A percentile compares a stretch with the other conserved stretches of the same genome.
These are phyloP conservation scores for Heliconius ethilla DNA, from an alignment of 2,888 invertebrate species.

Conservation along the genomic window DNA sequence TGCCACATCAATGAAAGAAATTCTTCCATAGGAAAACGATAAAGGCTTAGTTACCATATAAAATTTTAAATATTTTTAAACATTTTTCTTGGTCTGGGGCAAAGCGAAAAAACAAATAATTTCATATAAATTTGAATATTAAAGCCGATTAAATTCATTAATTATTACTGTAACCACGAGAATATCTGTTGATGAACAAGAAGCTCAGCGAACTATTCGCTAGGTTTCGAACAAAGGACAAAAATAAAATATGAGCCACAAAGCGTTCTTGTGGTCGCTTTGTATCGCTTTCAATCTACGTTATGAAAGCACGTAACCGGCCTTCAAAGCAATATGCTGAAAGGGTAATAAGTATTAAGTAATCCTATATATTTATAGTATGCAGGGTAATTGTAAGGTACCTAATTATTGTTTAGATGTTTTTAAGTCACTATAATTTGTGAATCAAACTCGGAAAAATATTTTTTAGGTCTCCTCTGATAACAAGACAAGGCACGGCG, in stretches of 20 bases:
- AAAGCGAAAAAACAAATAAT: background rate
- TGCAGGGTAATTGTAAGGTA: background rate
- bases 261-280: constrained; percentile 76
- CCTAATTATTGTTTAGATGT: background rate
- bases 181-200: constrained; percentile 52
- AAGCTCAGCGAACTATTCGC: constrained; percentile 53
- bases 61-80: background rate
- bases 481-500: too few species aligned
- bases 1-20: too few species aligned
- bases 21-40: too few species aligned
- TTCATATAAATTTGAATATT: background rate
- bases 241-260: constrained; percentile 73
- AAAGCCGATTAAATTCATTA: background rate
- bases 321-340: constrained; percentile 74
- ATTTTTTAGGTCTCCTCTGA: too few species aligned
- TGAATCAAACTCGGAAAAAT: too few species aligned
- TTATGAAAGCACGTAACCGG: constrained; percentile 72
- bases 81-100: background rate
- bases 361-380: constrained; percentile 30
- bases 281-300: constrained; percentile 75
- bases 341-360: constrained; percentile 72
- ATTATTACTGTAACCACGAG: constrained; percentile 15
- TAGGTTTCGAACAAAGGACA: constrained; percentile 56
- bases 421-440: background rate
- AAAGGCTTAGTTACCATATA: too few species aligned